Evolutionary conservation across 1,140 invertebrate genomes (phyloP), one percentile per base, ranked within the genome.

Genomic region (Rhopalosiphum padi): DNA sequence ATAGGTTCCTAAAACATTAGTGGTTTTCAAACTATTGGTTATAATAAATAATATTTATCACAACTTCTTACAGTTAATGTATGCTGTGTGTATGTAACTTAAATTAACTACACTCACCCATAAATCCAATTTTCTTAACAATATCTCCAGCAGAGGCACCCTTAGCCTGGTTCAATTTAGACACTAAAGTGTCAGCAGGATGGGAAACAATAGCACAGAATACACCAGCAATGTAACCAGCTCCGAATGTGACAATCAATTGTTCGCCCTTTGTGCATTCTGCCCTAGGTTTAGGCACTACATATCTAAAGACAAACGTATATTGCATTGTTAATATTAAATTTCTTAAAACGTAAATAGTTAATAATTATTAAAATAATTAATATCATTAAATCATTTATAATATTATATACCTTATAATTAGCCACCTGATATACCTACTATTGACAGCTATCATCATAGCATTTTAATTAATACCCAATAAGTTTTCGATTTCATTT

Each of bases 191-290:
- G 95, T 99, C 99, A 94, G 99, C 99, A 87, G 99, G 99, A 96
- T 99, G 99, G 55, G 99, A 99, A 1, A 99, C 99, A 95, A 99
- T 97, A 94, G 99, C 99, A 96, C 99, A 99, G 97, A 99, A 99
- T 25, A 99, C 98, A 95, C 99, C 99, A 95, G 99, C 99, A 96
- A 99, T 99, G 96, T 99, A 99, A 95, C 99, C 99, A 94, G 99
- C 99, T 86, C 98, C 98, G 95, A 99, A 99, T 4, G 99, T 99
- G 25, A 99, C 99, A 93, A 99, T 95, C 94, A 99, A 96, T 95
- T 99, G 99, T 96, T 99, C 99, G 68, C 96, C 96, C 96, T 99
- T 99, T 35, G 97, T 96, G 96, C 99, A 99, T 93, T 99, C 97
- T 53, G 96, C 96, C 94, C 99, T 97, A 94, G 99, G 99, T 96